Conservation (phyloP, 2,888 invertebrate genomes). For the Drosophila colorata region DNA sequence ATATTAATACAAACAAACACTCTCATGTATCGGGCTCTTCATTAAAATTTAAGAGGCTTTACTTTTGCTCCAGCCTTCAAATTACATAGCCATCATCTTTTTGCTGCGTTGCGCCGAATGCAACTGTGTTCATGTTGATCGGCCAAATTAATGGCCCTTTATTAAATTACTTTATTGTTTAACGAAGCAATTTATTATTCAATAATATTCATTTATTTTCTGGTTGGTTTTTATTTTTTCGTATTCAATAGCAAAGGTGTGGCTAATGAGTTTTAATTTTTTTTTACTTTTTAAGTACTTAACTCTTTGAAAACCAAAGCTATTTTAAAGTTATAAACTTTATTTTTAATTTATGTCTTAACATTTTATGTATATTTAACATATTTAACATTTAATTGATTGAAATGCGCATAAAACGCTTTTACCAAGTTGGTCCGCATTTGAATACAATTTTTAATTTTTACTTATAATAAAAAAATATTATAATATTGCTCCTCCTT, state of each 20-base stretch:
- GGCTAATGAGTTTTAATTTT: too few relatives aligned
- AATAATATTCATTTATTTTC: background rate
- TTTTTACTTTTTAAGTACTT: too few relatives aligned
- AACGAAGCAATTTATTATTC: background rate
- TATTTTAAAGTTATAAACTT: too few relatives aligned
- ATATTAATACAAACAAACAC: background rate
- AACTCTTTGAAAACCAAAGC: too few relatives aligned
- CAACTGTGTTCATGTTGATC: background rate
- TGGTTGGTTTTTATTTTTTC: background rate
- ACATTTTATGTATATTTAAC: background rate
- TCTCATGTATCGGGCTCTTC: conserved; percentile 20
- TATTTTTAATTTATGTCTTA: background rate
- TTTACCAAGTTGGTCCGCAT: background rate
- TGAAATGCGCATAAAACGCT: background rate
- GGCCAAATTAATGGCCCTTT: conserved; percentile 24
- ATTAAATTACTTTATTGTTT: background rate
- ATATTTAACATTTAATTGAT: background rate
- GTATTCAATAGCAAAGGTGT: background rate
- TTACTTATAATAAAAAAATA: too few relatives aligned
- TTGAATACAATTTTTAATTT: too few relatives aligned
- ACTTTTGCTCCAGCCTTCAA: conserved; percentile 5
- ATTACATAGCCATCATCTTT: conserved; percentile 23
- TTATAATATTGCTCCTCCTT: too few relatives aligned
- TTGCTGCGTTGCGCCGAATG: background rate
- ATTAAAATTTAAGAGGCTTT: conserved; percentile 39